Conservation (phyloP, 2,888 invertebrate genomes). For the Lacanobia wlatinum region DNA sequence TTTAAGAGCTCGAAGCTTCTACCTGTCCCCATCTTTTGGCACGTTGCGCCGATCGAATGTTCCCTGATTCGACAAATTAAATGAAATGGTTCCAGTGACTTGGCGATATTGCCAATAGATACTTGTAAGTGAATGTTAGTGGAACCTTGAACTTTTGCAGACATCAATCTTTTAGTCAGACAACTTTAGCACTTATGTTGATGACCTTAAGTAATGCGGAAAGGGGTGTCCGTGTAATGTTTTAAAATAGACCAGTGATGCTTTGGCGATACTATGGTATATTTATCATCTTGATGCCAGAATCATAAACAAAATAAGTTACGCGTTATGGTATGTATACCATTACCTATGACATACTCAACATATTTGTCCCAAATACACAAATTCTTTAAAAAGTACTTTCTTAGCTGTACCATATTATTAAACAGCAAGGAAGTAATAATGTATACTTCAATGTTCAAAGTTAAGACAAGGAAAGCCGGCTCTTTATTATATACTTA, state of each 20-base stretch:
- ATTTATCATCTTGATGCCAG: neutral
- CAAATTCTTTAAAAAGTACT: neutral
- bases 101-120: constrained; percentile 48
- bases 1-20: constrained; percentile 6
- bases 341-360: no score
- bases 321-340: no score
- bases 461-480: constrained; percentile 4
- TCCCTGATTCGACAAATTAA: constrained; percentile 30
- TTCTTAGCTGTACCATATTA: neutral
- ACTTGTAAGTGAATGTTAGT: constrained; percentile 22
- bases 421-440: constrained; percentile 20
- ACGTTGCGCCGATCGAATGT: constrained; percentile 27
- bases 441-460: neutral
- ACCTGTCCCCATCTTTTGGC: constrained; percentile 44
- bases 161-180: constrained; percentile 21
- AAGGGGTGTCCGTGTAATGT: neutral
- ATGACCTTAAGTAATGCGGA: constrained; percentile 15
- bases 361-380: no score
- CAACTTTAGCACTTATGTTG: constrained; percentile 27
- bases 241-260: constrained; percentile 7
- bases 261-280: neutral
- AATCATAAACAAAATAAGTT: no score
- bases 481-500: constrained; percentile 36
- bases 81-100: constrained; percentile 37
- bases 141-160: constrained; percentile 45